Percentiles rank a stretch among this genome's conserved stretches.
Evolutionary conservation across 2,797 vertebrate genomes (phyloP).

Genomic region (Chelmon rostratus): DNA sequence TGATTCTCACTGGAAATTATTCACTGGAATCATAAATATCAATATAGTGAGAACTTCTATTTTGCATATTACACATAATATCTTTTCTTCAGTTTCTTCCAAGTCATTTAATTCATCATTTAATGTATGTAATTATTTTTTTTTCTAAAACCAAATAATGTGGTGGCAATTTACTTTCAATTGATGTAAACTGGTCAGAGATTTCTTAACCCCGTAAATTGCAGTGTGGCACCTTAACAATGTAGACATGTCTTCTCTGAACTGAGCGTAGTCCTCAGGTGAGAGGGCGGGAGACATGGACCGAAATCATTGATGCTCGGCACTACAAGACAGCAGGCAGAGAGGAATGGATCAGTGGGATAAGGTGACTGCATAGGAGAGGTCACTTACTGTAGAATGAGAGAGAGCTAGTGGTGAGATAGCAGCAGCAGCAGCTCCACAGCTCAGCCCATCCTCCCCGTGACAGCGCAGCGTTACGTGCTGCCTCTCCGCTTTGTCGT

Average conservation of each 20-base stretch:
- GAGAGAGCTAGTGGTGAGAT: constrained; percentile 43
- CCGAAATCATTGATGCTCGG: constrained; percentile 21
- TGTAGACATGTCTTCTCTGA: neutral
- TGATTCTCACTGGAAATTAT: too few relatives aligned
- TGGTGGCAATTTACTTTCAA: neutral
- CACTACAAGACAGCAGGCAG: constrained; percentile 27
- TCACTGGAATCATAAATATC: too few relatives aligned
- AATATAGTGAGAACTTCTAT: too few relatives aligned
- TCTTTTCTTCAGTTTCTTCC: too few relatives aligned
- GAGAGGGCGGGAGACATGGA: constrained; percentile 6
- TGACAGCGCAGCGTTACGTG: constrained; percentile 76
- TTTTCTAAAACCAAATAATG: too few relatives aligned
- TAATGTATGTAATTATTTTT: too few relatives aligned
- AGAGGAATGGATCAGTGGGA: constrained; percentile 32
- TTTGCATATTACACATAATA: too few relatives aligned
- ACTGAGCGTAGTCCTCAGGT: neutral
- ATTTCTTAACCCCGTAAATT: neutral
- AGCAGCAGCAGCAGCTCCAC: constrained; percentile 43
- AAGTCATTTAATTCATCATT: too few relatives aligned
- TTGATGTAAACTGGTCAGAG: neutral
- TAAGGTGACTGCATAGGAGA: constrained; percentile 43
- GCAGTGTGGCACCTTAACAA: neutral
- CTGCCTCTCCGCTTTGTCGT: constrained; percentile 76
- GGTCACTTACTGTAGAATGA: constrained; percentile 56
- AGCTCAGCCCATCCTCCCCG: constrained; percentile 71